Percentiles rank a stretch among this genome's conserved stretches.
These are phyloP conservation scores for Dendrocopos noguchii DNA, from an alignment of 2,113 vertebrate genomes.

Conservation along the genomic window DNA sequence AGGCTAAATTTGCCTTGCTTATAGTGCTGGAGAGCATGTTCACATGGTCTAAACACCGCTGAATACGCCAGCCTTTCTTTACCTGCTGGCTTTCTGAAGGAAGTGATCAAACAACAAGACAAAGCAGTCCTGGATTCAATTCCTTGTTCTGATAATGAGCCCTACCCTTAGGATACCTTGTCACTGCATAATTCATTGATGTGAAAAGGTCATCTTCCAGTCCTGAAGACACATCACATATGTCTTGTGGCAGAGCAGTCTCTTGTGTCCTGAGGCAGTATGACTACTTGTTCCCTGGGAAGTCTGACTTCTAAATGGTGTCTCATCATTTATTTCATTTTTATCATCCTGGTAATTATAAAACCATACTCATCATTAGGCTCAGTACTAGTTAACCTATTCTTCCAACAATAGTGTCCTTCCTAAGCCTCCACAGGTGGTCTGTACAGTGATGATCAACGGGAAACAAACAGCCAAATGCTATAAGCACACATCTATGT, in stretches of 20 bases:
- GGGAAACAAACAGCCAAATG: background rate
- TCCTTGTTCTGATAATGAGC: background rate
- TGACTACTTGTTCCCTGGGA: background rate
- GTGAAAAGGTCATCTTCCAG: background rate
- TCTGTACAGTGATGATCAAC: accelerated
- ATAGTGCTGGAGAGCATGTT: background rate
- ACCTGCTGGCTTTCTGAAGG: background rate
- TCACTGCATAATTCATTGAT: background rate
- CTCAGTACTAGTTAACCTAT: background rate
- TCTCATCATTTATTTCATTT: background rate
- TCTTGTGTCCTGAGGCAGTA: background rate
- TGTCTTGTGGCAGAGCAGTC: background rate
- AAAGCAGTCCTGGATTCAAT: background rate
- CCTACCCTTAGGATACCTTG: background rate
- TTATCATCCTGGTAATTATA: background rate
- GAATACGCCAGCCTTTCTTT: background rate
- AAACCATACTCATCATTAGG: background rate
- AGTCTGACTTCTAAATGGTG: background rate
- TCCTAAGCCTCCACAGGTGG: background rate
- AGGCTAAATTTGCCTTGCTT: background rate
- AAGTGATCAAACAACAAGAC: background rate
- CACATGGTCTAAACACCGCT: background rate
- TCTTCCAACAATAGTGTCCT: background rate
- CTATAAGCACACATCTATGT: background rate
- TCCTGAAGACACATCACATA: background rate